These are phyloP conservation scores for Oreochromis aureus DNA, from an alignment of 2,113 vertebrate species.

Conservation along the genomic window DNA sequence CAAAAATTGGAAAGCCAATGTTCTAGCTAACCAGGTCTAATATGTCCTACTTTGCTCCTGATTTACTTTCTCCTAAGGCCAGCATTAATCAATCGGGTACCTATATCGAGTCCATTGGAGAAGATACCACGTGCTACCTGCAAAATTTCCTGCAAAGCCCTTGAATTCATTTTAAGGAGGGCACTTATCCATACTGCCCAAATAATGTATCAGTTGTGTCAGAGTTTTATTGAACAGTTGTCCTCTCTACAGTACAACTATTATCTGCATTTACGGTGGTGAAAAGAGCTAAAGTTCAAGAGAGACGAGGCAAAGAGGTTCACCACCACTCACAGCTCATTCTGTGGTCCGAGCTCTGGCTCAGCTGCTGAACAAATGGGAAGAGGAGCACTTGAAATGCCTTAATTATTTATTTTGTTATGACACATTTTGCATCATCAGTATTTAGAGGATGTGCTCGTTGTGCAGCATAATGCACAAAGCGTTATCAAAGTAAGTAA, in stretches of 20 bases:
- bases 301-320: not conserved
- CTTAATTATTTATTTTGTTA: not conserved
- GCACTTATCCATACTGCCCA: not conserved
- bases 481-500: not conserved
- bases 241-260: not conserved
- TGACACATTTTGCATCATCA: not conserved
- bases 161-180: not conserved
- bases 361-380: not conserved
- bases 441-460: not conserved
- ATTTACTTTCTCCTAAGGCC: not conserved
- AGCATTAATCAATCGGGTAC: not conserved
- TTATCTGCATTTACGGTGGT: not conserved
- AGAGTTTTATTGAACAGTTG: not conserved
- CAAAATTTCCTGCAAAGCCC: not conserved
- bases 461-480: not conserved
- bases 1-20: not conserved
- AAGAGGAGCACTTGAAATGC: not conserved
- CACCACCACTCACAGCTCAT: not conserved
- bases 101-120: not conserved
- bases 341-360: not conserved
- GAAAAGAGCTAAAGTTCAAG: constrained; percentile 15
- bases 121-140: not conserved
- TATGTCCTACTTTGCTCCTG: not conserved
- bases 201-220: not conserved
- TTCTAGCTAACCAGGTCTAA: not conserved